Base-by-base conservation (phyloP, 2,797 vertebrate genomes). In the Alfaro cultratus region DNA sequence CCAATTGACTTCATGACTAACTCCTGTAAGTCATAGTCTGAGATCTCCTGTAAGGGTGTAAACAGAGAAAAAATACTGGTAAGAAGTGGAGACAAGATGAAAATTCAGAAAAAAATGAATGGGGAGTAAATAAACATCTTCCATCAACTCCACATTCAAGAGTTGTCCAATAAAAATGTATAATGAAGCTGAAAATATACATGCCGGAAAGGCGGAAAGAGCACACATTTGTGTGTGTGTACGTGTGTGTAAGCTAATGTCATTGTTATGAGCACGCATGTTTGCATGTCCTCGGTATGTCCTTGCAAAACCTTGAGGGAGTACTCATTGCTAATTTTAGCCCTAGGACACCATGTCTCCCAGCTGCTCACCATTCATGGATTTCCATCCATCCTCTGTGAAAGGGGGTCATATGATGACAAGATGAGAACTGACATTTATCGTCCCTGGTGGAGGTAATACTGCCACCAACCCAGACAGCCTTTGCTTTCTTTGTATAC, bases 1-100 rank as follows among this genome's bases (percentile, higher is more conserved):
- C 98, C 99, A 45, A 99, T 98, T 16, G 99, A 99, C 94, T 98
- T 98, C 95, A 98, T 96, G 83, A 99, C 99, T 82, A 99, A 93
- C 85, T 99, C 99, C 91, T 99, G 98, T 77, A 99, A 94, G 75
- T 99, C 98, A 80, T 96, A 93, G 88, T 99, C 98, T 0, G 95
- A 96, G 93, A 99, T 98, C 92, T 99, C 99, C 99, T 99, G 85
- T 75, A 93, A 93, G 41, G 53, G 39, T 21, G 79, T 29, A 77
- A 57, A 81, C 49, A 77, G 45, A 31, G 12, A 16, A 31, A 41
- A 31, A 45, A 45, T 7, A 29, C 46, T 26, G 2, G 49, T 51
- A 36, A 77, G 26, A 75, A 75, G 55, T 39, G 60, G 13, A 75
- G 47, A 62, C 41, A 53, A 26, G 21, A n/a, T 43, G 3, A 70